Base-by-base conservation (phyloP, 1,140 invertebrate genomes). In the Diorhabda sublineata region DNA sequence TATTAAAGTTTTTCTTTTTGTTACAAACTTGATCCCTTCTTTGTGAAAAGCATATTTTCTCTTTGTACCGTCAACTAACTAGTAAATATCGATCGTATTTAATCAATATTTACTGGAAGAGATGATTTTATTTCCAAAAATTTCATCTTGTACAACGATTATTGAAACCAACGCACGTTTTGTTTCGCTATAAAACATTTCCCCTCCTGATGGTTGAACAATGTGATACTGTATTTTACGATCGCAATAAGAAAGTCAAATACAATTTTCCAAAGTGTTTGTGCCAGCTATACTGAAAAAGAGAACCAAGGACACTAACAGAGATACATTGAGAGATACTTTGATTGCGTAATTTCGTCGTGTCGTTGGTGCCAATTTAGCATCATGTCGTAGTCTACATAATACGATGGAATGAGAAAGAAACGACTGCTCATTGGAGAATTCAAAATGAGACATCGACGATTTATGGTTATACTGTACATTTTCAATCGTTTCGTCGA, bases 241-340 rank as follows among this genome's bases (percentile, higher is more conserved):
- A 52, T 9, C 43, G 26, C 62, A 74, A 74, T 74, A 74, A 72
- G 74, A 75, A 75, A 73, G 61, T 69, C 69, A 73, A 75, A 75
- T 75, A 71, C 69, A 75, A 74, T 74, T 74, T 74, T 61, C 68
- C 61, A 71, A 68, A 74, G 71, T 73, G 71, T 66, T 57, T 52
- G 56, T 65, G 8, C 6, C 26, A 42, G 11, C 43, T 5, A 42
- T 9, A 61, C 42, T 52, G 47, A 52, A 52, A 52, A 26, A 42
- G 11, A 11, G 5, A 42, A 42, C 60, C 42, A 45, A 58, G 47
- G 69, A 56, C 69, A 65, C 64, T 60, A 66, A 66, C 59, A 60
- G 61, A 66, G 67, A 69, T 47, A 70, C 70, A 71, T 73, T 69
- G 67, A 71, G 61, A 66, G 67, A 69, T 47, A 70, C 70, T 69